Conservation (phyloP, 2,888 invertebrate species). For the Prenolepis imparis region DNA sequence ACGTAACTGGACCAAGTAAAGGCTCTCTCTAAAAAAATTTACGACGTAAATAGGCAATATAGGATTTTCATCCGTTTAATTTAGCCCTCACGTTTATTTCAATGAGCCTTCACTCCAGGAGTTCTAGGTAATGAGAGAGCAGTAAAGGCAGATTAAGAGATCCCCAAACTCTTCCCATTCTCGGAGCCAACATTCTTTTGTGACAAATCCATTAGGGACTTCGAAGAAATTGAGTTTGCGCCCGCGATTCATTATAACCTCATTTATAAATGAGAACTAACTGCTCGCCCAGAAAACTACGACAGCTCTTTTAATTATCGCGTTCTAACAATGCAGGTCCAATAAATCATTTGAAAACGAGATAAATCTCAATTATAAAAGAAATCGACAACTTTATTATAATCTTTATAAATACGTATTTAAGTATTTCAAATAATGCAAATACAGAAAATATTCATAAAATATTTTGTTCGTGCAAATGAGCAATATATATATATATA, state of each 20-base stretch:
- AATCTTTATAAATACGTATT: not conserved
- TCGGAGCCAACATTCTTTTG: slow-evolving; percentile 53
- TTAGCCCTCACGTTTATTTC: slow-evolving; percentile 53
- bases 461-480: not conserved
- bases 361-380: not conserved
- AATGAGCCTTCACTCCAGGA: slow-evolving; percentile 34
- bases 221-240: slow-evolving; percentile 51
- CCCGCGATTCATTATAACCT: slow-evolving; percentile 56
- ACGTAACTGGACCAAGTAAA: not conserved
- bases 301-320: slow-evolving; percentile 55
- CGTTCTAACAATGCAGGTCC: slow-evolving; percentile 35
- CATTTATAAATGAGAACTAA: slow-evolving; percentile 61
- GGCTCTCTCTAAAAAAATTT: slow-evolving; percentile 8
- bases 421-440: not conserved
- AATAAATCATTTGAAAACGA: slow-evolving; percentile 30
- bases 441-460: not conserved
- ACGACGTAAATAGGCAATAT: slow-evolving; percentile 32
- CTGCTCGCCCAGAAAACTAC: slow-evolving; percentile 48
- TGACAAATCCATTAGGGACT: slow-evolving; percentile 56
- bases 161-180: slow-evolving; percentile 47
- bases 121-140: slow-evolving; percentile 55
- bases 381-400: not conserved
- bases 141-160: slow-evolving; percentile 57
- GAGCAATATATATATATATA: not conserved
- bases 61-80: slow-evolving; percentile 32